Percentiles rank a stretch among this genome's conserved stretches.
Evolutionary conservation across 1,140 invertebrate species (phyloP).

Genomic region (Tetramorium simillimum): DNA sequence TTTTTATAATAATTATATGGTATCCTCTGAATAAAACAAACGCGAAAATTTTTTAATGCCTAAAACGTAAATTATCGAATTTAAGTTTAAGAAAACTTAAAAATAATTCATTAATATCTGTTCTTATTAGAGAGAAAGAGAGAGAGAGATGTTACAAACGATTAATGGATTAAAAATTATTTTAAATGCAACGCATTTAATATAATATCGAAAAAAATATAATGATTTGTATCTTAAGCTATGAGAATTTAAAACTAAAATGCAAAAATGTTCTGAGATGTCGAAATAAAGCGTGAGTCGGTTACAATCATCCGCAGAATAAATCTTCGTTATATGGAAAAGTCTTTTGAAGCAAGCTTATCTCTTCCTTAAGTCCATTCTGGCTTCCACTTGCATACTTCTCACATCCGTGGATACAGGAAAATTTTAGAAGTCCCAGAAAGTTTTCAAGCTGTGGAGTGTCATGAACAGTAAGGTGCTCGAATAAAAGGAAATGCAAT

Average conservation of each 20-base stretch:
- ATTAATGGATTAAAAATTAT: not conserved
- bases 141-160: not conserved
- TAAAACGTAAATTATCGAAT: not conserved
- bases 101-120: not conserved
- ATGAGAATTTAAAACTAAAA: constrained; percentile 1
- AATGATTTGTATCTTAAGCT: not conserved
- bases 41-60: not conserved
- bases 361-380: constrained; percentile 45
- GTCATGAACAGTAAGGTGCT: constrained; percentile 44
- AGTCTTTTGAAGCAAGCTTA: constrained; percentile 54
- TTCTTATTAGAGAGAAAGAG: not conserved
- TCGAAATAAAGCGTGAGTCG: constrained; percentile 4
- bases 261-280: not conserved
- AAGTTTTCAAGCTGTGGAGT: constrained; percentile 43
- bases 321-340: constrained; percentile 38
- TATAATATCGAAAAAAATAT: not conserved
- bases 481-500: constrained; percentile 41
- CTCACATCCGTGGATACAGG: constrained; percentile 12
- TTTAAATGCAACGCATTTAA: not conserved
- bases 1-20: not conserved
- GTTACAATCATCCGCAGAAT: constrained; percentile 26
- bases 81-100: not conserved
- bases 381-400: constrained; percentile 30
- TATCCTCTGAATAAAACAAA: not conserved
- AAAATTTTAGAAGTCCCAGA: constrained; percentile 39